Evolutionary conservation across 1,140 invertebrate genomes (phyloP).

Genomic region (Drosophila nigrodunni): DNA sequence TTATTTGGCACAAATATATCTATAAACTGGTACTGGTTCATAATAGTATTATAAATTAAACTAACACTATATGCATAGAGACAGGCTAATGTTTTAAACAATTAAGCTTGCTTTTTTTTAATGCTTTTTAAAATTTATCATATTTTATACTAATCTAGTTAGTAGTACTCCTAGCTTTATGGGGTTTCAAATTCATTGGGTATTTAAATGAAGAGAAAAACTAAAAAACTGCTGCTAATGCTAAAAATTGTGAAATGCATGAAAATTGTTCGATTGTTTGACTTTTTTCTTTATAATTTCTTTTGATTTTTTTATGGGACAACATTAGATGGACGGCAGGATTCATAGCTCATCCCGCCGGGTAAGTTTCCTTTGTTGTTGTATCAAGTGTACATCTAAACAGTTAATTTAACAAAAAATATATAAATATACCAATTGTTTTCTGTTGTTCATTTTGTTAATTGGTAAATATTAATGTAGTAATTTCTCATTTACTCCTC

Average conservation of each 20-base stretch:
- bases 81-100: neutral
- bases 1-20: neutral
- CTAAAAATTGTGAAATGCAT: constrained; percentile 67
- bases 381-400: constrained; percentile 46
- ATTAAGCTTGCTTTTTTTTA: too few species aligned
- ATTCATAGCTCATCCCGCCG: constrained; percentile 85
- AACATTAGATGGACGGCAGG: constrained; percentile 85
- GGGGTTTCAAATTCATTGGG: neutral
- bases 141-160: neutral
- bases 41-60: neutral
- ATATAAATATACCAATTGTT: neutral
- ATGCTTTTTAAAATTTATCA: too few species aligned
- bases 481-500: constrained; percentile 5
- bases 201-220: neutral
- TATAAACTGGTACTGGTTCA: neutral
- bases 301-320: constrained; percentile 85
- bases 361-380: constrained; percentile 84
- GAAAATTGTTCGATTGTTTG: constrained; percentile 78
- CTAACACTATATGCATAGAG: too few species aligned
- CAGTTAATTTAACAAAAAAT: neutral
- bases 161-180: constrained; percentile 10
- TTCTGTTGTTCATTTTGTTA: constrained; percentile 22
- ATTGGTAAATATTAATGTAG: constrained; percentile 29
- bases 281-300: constrained; percentile 84
- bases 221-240: constrained; percentile 6